phyloP scores from a whole-genome alignment of 2,113 vertebrate species.

The Petromus typicus region DNA sequence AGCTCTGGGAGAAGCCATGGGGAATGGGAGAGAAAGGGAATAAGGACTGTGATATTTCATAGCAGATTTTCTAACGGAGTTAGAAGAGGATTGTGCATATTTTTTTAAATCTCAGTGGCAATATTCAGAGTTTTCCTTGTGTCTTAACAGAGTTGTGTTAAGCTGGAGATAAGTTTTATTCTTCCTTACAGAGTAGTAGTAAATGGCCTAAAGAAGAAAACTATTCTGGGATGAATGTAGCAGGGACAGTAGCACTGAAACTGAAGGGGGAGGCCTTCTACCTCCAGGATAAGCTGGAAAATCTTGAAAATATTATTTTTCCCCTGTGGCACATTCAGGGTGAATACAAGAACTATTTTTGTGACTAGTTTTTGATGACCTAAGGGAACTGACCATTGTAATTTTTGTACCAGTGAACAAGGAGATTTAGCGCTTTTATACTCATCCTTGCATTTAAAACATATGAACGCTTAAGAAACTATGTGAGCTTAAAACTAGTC shows the following conservation, averaged over 20 bases:
- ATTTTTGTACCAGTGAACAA: conserved; percentile 86
- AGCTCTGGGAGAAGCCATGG: conserved; percentile 76
- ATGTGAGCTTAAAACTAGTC: conserved; percentile 81
- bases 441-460: conserved; percentile 79
- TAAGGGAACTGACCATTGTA: conserved; percentile 82
- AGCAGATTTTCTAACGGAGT: conserved; percentile 77
- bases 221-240: conserved; percentile 78
- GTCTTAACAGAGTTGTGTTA: conserved; percentile 77
- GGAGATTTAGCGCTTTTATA: conserved; percentile 85
- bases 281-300: conserved; percentile 82
- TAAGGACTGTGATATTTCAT: conserved; percentile 69
- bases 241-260: conserved; percentile 65
- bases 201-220: conserved; percentile 83
- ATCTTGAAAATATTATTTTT: conserved; percentile 82
- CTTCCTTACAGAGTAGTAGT: conserved; percentile 80
- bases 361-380: conserved; percentile 87
- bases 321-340: conserved; percentile 85
- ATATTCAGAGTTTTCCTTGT: conserved; percentile 81
- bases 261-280: conserved; percentile 21
- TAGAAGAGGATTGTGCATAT: conserved; percentile 68
- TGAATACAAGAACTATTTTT: conserved; percentile 88
- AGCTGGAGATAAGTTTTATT: conserved; percentile 80
- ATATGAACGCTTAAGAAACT: conserved; percentile 73
- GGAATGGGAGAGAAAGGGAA: neutral
- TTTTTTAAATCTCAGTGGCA: conserved; percentile 84